A percentile compares a stretch with the other conserved stretches of the same genome.
phyloP scores from a whole-genome alignment of 1,140 invertebrate genomes.

The Nylanderia fulva region DNA sequence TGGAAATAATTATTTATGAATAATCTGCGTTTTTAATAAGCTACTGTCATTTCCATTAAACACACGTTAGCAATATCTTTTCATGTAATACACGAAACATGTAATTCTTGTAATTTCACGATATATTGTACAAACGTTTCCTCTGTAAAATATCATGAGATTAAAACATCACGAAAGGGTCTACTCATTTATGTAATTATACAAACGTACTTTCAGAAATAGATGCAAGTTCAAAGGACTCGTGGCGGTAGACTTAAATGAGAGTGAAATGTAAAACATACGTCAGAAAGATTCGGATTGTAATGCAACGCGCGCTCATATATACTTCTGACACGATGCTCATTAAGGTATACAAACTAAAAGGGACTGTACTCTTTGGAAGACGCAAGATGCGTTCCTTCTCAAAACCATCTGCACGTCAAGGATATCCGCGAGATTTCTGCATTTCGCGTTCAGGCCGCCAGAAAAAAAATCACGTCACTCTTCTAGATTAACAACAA shows the following conservation, averaged over 20 bases:
- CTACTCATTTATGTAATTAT: slow-evolving; percentile 27
- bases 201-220: neutral
- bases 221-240: neutral
- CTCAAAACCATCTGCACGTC: slow-evolving; percentile 5
- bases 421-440: neutral
- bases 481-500: slow-evolving; percentile 15
- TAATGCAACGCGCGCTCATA: neutral
- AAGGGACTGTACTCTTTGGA: neutral
- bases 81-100: neutral
- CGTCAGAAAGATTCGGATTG: slow-evolving; percentile 6
- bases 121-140: neutral
- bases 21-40: neutral
- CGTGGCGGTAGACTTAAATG: neutral
- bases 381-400: neutral
- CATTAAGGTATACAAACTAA: slow-evolving; percentile 43
- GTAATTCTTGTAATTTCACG: neutral
- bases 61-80: neutral
- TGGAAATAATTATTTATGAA: neutral
- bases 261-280: slow-evolving; percentile 4
- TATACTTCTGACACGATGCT: slow-evolving; percentile 6
- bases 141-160: neutral
- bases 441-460: neutral
- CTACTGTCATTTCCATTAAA: neutral
- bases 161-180: neutral
- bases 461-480: neutral